Evolutionary conservation across 2,888 invertebrate species (phyloP).

Genomic region (Scaptomyza flava): DNA sequence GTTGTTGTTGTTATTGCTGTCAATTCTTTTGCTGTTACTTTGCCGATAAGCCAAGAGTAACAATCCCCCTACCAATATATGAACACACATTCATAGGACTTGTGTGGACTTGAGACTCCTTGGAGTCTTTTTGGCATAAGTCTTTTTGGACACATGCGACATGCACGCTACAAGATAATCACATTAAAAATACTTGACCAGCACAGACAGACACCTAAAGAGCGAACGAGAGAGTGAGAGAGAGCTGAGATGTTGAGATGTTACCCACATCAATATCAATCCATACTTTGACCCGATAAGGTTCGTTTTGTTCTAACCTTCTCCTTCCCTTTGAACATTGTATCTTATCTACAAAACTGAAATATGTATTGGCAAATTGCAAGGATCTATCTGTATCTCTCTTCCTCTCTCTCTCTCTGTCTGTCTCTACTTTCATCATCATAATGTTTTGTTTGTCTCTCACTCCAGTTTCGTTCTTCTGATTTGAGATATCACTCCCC

Average conservation of each 20-base stretch:
- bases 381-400: constrained; percentile 24
- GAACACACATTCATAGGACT: neutral
- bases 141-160: constrained; percentile 76
- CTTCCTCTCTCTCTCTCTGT: neutral
- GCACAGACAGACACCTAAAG: neutral
- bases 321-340: neutral
- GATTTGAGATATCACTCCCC: constrained; percentile 33
- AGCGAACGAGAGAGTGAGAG: neutral
- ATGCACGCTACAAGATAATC: constrained; percentile 83
- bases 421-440: constrained; percentile 24
- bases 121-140: constrained; percentile 13
- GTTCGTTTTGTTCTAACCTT: constrained; percentile 4
- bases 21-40: constrained; percentile 73
- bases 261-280: constrained; percentile 63
- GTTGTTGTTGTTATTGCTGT: constrained; percentile 49
- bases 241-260: neutral
- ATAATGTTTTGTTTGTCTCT: constrained; percentile 25
- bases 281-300: constrained; percentile 50
- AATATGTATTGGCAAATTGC: constrained; percentile 50
- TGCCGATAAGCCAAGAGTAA: constrained; percentile 64
- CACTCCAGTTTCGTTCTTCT: neutral
- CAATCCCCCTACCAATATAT: constrained; percentile 7
- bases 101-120: constrained; percentile 18
- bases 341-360: constrained; percentile 25
- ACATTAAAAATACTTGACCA: constrained; percentile 79